Evolutionary conservation across 2,797 vertebrate species (phyloP).

Genomic region (Yasuhikotakia modesta): DNA sequence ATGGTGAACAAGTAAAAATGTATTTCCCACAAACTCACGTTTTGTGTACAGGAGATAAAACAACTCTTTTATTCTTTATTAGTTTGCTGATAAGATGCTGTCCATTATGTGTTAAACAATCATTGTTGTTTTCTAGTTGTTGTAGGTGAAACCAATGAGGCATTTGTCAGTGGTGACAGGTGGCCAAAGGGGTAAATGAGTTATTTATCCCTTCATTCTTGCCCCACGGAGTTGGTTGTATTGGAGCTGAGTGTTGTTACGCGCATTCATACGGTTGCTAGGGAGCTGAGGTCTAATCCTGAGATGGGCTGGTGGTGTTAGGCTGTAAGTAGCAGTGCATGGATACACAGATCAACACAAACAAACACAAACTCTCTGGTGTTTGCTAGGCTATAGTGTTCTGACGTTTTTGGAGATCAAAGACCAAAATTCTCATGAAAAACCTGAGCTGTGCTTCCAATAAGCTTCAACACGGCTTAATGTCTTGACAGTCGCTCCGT

Average conservation of each 20-base stretch:
- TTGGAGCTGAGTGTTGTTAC: constrained; percentile 32
- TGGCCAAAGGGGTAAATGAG: constrained; percentile 31
- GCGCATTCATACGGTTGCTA: constrained; percentile 43
- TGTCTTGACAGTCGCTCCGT: constrained; percentile 38
- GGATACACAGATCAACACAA: constrained; percentile 32
- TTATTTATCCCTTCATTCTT: constrained; percentile 37
- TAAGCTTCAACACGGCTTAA: constrained; percentile 41
- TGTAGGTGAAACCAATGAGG: constrained; percentile 39
- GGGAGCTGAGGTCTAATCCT: constrained; percentile 50
- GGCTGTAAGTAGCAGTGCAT: constrained; percentile 15
- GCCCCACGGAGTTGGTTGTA: constrained; percentile 30
- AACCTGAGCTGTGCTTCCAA: background rate
- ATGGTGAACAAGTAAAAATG: too few species aligned
- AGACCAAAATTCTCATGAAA: constrained; percentile 11
- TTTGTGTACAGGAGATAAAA: constrained; percentile 64
- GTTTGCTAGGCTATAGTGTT: constrained; percentile 43
- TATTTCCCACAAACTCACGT: background rate
- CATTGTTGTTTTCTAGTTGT: constrained; percentile 58
- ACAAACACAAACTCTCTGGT: constrained; percentile 36
- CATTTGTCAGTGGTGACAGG: constrained; percentile 35
- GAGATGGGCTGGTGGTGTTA: constrained; percentile 44
- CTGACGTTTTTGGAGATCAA: constrained; percentile 36
- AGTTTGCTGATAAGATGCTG: background rate
- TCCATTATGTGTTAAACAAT: constrained; percentile 57
- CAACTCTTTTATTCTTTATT: constrained; percentile 8